These are phyloP conservation scores for Vultur gryphus DNA, from an alignment of 2,797 vertebrate species.

Conservation along the genomic window DNA sequence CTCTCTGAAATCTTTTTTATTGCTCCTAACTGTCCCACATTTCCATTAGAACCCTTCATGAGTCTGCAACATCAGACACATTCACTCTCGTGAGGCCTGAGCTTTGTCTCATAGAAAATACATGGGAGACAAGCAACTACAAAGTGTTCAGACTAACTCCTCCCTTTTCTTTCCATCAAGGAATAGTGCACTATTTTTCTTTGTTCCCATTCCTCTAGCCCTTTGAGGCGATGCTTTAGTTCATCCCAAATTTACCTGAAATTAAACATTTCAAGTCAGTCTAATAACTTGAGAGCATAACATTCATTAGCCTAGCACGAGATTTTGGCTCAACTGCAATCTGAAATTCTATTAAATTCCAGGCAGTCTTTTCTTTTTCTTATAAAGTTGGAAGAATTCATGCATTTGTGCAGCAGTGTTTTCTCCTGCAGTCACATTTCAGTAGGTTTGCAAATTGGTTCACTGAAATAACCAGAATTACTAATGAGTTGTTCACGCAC, in stretches of 20 bases:
- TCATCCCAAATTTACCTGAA: neutral
- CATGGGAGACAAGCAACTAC: accelerated
- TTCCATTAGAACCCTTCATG: neutral
- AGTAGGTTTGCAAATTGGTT: neutral
- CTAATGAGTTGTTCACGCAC: accelerated
- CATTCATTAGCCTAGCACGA: neutral
- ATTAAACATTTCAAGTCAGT: neutral
- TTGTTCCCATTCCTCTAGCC: neutral
- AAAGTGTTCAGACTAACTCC: neutral
- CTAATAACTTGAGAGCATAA: neutral
- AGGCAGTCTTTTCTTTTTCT: neutral
- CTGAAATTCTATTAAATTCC: neutral
- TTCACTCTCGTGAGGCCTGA: neutral
- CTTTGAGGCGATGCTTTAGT: neutral
- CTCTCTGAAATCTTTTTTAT: neutral
- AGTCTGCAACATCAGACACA: neutral
- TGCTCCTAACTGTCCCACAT: neutral
- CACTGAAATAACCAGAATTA: neutral
- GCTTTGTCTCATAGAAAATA: neutral
- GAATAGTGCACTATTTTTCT: neutral
- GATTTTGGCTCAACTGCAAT: neutral
- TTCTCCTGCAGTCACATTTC: neutral
- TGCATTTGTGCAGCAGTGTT: neutral
- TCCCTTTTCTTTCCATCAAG: neutral
- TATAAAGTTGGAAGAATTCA: neutral